These are phyloP conservation scores for Bilobella aurantiaca DNA, from an alignment of 1,140 invertebrate species.

Conservation along the genomic window DNA sequence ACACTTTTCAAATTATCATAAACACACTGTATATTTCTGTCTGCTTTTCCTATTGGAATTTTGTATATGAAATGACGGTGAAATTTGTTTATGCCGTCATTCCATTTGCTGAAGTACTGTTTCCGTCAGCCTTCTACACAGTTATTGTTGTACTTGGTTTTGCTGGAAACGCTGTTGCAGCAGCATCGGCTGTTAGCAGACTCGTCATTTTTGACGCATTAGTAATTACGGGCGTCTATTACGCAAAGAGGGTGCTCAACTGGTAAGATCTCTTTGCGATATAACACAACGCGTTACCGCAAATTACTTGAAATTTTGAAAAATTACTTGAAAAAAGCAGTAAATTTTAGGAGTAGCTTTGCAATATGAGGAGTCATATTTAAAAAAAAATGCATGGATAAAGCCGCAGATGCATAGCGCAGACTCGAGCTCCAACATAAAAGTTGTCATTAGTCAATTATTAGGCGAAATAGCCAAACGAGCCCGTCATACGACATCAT, in stretches of 20 bases:
- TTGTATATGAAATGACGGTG: too few relatives aligned
- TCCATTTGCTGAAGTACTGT: background rate
- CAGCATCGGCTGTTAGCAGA: background rate
- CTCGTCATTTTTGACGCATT: background rate
- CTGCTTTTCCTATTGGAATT: background rate
- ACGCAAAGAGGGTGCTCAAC: background rate
- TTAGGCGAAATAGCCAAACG: too few relatives aligned
- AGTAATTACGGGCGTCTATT: background rate
- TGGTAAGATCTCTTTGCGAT: background rate
- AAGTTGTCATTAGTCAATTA: too few relatives aligned
- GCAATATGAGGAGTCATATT: too few relatives aligned
- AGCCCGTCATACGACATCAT: too few relatives aligned
- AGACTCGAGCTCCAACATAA: too few relatives aligned
- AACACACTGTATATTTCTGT: background rate
- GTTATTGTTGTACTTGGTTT: background rate
- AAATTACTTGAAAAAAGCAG: too few relatives aligned
- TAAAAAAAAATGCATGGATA: too few relatives aligned
- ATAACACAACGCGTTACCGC: background rate
- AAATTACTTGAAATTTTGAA: too few relatives aligned
- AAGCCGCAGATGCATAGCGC: too few relatives aligned
- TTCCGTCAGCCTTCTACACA: background rate
- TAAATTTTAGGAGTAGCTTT: too few relatives aligned
- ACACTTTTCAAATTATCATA: background rate
- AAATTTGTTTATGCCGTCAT: too few relatives aligned
- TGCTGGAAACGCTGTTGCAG: background rate